Percentiles rank a stretch among this genome's conserved stretches.
phyloP scores from a whole-genome alignment of 2,113 vertebrate species.

The Varanus komodoensis region DNA sequence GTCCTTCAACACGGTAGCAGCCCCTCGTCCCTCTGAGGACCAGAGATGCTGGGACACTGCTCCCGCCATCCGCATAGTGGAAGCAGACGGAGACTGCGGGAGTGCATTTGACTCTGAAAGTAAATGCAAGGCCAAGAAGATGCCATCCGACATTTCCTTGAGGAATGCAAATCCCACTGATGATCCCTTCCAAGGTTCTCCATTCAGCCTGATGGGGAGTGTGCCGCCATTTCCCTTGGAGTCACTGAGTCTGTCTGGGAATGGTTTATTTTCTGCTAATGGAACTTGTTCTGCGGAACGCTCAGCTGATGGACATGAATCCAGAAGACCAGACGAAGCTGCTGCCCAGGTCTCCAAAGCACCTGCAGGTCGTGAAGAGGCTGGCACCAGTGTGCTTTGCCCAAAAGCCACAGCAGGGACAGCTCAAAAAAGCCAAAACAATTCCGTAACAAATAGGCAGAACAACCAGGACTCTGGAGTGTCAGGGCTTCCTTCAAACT shows the following conservation, averaged over 20 bases:
- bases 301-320: background rate
- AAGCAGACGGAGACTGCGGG: background rate
- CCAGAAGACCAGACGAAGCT: background rate
- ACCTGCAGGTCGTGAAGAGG: background rate
- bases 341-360: background rate
- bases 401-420: background rate
- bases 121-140: fast-evolving
- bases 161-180: background rate
- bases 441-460: slow-evolving; percentile 16
- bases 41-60: fast-evolving
- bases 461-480: background rate
- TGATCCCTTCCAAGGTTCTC: background rate
- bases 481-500: background rate
- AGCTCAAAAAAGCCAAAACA: slow-evolving; percentile 13
- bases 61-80: background rate
- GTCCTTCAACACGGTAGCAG: background rate
- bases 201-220: background rate
- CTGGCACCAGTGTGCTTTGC: fast-evolving
- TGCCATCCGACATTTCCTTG: fast-evolving
- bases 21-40: background rate
- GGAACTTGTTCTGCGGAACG: background rate
- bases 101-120: too few relatives aligned
- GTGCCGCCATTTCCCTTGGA: background rate
- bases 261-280: background rate
- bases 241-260: background rate